Evolutionary conservation across 2,113 vertebrate genomes (phyloP).

Genomic region (Neomonachus schauinslandi): DNA sequence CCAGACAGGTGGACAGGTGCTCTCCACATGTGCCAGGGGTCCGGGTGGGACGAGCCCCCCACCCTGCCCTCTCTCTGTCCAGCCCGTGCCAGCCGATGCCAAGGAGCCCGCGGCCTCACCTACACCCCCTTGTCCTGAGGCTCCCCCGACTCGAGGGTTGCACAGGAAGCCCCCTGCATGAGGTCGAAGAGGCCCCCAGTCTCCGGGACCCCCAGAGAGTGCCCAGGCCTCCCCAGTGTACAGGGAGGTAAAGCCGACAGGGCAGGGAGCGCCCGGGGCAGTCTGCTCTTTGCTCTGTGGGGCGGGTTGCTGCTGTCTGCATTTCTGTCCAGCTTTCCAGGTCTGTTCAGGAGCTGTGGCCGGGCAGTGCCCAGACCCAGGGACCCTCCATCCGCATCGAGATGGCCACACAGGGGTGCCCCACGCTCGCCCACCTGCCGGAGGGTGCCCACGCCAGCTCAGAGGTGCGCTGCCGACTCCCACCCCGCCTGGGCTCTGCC

Average conservation of each 20-base stretch:
- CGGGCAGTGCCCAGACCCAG: background rate
- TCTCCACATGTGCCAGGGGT: background rate
- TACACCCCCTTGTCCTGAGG: background rate
- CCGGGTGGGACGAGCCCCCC: no score
- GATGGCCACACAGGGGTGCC: fast-evolving
- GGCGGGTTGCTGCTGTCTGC: fast-evolving
- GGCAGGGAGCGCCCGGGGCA: background rate
- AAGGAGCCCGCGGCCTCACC: background rate
- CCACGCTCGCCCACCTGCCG: background rate
- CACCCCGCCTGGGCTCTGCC: no score
- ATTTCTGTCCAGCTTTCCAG: background rate
- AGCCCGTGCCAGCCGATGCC: fast-evolving
- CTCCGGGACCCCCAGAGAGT: background rate
- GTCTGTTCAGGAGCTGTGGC: background rate
- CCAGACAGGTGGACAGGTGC: background rate
- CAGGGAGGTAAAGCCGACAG: fast-evolving
- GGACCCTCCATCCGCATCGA: fast-evolving
- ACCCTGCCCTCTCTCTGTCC: background rate
- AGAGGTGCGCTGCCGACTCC: background rate
- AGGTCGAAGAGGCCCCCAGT: no score
- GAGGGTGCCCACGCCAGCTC: background rate
- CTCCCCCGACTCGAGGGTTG: background rate
- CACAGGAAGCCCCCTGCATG: no score
- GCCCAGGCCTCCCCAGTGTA: background rate
- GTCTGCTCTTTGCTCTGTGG: fast-evolving